Base-by-base conservation (phyloP, 2,113 vertebrate genomes). In the Chelonoidis abingdonii region DNA sequence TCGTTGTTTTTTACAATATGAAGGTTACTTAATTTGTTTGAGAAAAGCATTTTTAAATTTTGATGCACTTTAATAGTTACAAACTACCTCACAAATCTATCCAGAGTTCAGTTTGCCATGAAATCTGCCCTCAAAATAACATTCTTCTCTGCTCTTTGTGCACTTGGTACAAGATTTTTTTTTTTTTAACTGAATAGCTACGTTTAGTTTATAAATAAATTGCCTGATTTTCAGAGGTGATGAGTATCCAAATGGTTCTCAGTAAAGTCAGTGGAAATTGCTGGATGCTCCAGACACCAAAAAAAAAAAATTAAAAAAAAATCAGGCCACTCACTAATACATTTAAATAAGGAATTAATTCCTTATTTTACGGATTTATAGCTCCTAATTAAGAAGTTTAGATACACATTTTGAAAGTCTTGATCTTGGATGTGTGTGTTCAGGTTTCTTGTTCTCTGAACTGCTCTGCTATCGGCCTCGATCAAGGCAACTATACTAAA, bases 161-260 rank as follows among this genome's bases (percentile, higher is more conserved):
- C 80, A 56, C 86, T 82, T 49, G 83, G 81, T 94, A 93, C 31
- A 83, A 93, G 84, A 93, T 84, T 49, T 85, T 54, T 54, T 53
- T 53, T 57, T 57, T 57, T 57, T 56, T 56, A 56, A 57, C 25
- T 27, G 56, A 57, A 57, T 57, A 57, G 25, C 25, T 57, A 27
- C 27, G 27, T 57, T 57, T 57, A 57, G 25, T 57, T 57, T 57
- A 57, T 57, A 27, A 57, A 57, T 57, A 57, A 57, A 27, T 57
- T 25, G 25, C 56, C 24, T 57, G 25, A 57, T 57, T 95, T 94
- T 82, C 16, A 88, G 1, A 79, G 41, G 41, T 76, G 47, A 69
- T 24, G 24, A 50, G 24, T 89, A 92, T 72, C 54, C 47, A 62
- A 97, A 87, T 5, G 87, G 41, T 13, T 82, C 27, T 29, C 84